phyloP scores from a whole-genome alignment of 2,888 invertebrate genomes.

The Lepidochrysops patricia region DNA sequence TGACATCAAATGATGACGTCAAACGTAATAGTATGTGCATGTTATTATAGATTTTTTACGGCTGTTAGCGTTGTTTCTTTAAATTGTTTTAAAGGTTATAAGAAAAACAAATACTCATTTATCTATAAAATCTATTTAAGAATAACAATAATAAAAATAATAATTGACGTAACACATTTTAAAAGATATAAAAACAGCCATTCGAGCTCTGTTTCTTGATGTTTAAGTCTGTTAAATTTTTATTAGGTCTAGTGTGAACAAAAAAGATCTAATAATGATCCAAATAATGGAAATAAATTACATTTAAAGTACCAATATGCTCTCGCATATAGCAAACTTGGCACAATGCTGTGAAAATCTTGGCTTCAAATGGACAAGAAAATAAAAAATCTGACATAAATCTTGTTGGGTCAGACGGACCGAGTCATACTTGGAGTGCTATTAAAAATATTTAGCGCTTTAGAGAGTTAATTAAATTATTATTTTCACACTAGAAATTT shows the following conservation, averaged over 20 bases:
- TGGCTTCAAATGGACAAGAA: slow-evolving; percentile 38
- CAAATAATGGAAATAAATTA: slow-evolving; percentile 21
- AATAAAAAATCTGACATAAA: slow-evolving; percentile 65
- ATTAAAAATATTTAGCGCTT: slow-evolving; percentile 53
- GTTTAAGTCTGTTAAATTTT: background rate
- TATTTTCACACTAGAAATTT: background rate
- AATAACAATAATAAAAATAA: too few relatives aligned
- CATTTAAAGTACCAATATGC: slow-evolving; percentile 56
- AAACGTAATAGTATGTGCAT: slow-evolving; percentile 48
- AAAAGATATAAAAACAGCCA: too few relatives aligned
- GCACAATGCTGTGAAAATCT: slow-evolving; percentile 43
- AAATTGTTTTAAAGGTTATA: too few relatives aligned
- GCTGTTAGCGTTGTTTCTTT: background rate
- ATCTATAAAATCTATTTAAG: too few relatives aligned
- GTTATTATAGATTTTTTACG: slow-evolving; percentile 27
- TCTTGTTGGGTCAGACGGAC: slow-evolving; percentile 56
- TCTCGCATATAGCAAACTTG: slow-evolving; percentile 48
- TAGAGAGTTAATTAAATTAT: slow-evolving; percentile 49
- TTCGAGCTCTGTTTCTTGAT: too few relatives aligned
- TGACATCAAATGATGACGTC: slow-evolving; percentile 60
- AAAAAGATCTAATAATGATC: background rate
- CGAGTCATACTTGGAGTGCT: slow-evolving; percentile 46
- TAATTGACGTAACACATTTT: too few relatives aligned
- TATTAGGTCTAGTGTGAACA: background rate
- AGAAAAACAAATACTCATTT: too few relatives aligned